Evolutionary conservation across 2,113 vertebrate genomes (phyloP).

Genomic region (Centropus unirufus): DNA sequence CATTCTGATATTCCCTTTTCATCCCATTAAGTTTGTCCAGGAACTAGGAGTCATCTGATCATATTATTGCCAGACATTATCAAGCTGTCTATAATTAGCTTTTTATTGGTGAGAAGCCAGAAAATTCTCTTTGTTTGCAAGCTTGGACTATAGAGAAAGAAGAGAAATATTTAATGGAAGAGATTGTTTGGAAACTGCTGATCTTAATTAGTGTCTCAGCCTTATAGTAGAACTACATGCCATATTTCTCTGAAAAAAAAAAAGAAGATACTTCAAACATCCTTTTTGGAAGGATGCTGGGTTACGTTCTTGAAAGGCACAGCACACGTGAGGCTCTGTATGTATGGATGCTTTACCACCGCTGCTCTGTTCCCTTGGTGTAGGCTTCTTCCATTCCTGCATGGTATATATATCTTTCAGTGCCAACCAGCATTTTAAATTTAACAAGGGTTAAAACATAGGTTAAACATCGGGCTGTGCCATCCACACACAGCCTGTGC

Average conservation of each 20-base stretch:
- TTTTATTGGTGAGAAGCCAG: conserved; percentile 48
- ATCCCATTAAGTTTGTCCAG: conserved; percentile 28
- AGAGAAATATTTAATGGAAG: conserved; percentile 35
- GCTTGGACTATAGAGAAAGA: conserved; percentile 32
- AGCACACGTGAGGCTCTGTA: neutral
- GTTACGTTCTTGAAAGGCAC: neutral
- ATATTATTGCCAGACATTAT: conserved; percentile 59
- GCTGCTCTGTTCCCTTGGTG: neutral
- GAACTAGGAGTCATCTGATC: conserved; percentile 42
- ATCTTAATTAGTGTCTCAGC: conserved; percentile 37
- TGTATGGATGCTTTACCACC: neutral
- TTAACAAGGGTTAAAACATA: neutral
- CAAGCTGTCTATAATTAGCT: conserved; percentile 66
- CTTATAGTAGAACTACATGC: neutral
- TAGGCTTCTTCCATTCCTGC: neutral
- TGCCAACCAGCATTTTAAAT: neutral
- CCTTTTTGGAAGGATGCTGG: neutral
- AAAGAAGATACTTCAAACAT: neutral
- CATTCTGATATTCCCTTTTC: conserved; percentile 14
- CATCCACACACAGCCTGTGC: neutral
- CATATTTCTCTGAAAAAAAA: neutral
- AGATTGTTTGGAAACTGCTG: conserved; percentile 41
- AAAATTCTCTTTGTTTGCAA: conserved; percentile 61
- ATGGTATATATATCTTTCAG: neutral
- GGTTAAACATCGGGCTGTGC: neutral